Percentiles rank a stretch among this genome's conserved stretches.
Conservation (phyloP, 2,888 invertebrate genomes). For the Napeogenes inachia region DNA sequence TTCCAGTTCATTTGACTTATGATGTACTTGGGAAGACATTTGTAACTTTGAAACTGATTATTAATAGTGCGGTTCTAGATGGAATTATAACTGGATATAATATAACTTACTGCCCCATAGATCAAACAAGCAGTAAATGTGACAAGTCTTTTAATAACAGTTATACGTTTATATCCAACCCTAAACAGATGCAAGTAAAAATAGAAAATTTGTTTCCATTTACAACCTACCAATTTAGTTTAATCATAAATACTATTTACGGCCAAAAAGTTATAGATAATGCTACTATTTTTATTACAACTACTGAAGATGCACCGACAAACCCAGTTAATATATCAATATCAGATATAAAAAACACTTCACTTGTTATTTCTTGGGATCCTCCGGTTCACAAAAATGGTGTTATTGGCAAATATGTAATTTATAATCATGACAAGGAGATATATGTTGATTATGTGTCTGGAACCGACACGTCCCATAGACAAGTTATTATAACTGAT, state of each 20-base stretch:
- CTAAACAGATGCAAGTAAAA: conserved; percentile 45
- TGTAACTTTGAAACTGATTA: conserved; percentile 82
- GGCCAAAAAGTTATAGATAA: conserved; percentile 62
- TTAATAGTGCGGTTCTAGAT: conserved; percentile 81
- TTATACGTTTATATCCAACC: conserved; percentile 59
- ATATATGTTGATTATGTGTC: conserved; percentile 43
- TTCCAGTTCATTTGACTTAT: conserved; percentile 46
- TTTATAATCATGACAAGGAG: conserved; percentile 68
- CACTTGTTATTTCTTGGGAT: conserved; percentile 81
- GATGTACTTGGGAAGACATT: conserved; percentile 55
- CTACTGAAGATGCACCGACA: conserved; percentile 81
- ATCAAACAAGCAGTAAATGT: conserved; percentile 74
- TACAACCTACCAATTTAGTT: conserved; percentile 83
- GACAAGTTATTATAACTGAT: conserved; percentile 45
- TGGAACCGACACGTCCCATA: conserved; percentile 46
- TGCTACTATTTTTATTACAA: conserved; percentile 80
- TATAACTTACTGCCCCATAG: conserved; percentile 84
- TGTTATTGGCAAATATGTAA: conserved; percentile 79
- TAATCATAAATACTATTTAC: conserved; percentile 77
- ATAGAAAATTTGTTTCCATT: no score
- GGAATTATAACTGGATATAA: conserved; percentile 83
- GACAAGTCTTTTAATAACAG: conserved; percentile 61
- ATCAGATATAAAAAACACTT: conserved; percentile 78
- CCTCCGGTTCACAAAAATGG: conserved; percentile 86
- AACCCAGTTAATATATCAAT: conserved; percentile 79